Evolutionary conservation across 2,888 invertebrate genomes (phyloP).

Genomic region (Drosophila paucipuncta): DNA sequence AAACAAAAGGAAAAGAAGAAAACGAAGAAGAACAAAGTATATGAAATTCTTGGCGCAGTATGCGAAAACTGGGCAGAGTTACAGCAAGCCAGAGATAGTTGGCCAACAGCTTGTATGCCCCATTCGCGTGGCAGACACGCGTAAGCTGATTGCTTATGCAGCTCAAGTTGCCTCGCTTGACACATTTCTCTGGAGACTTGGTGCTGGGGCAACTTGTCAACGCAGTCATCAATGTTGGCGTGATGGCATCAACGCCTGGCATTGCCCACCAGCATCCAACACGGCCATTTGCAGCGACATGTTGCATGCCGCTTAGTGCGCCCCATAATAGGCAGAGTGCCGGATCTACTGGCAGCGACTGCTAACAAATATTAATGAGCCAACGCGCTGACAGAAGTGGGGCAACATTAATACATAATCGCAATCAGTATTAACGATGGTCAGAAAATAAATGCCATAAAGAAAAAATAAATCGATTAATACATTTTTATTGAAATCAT

Average conservation of each 20-base stretch:
- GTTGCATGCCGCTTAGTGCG: conserved; percentile 59
- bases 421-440: neutral
- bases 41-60: conserved; percentile 28
- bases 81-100: conserved; percentile 24
- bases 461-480: neutral
- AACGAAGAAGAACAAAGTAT: neutral
- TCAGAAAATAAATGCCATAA: neutral
- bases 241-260: conserved; percentile 64
- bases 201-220: conserved; percentile 68
- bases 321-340: conserved; percentile 38
- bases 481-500: neutral
- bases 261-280: conserved; percentile 46
- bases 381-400: conserved; percentile 41
- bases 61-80: conserved; percentile 45
- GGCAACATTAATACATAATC: neutral
- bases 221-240: conserved; percentile 76
- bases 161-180: conserved; percentile 76
- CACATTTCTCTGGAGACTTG: conserved; percentile 73
- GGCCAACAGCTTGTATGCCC: conserved; percentile 17
- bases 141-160: conserved; percentile 74
- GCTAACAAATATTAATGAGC: conserved; percentile 82
- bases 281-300: conserved; percentile 20
- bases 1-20: neutral
- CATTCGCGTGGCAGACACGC: conserved; percentile 41
- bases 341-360: conserved; percentile 40